phyloP scores from a whole-genome alignment of 2,113 vertebrate species.

The Pachypanchax playfairii region DNA sequence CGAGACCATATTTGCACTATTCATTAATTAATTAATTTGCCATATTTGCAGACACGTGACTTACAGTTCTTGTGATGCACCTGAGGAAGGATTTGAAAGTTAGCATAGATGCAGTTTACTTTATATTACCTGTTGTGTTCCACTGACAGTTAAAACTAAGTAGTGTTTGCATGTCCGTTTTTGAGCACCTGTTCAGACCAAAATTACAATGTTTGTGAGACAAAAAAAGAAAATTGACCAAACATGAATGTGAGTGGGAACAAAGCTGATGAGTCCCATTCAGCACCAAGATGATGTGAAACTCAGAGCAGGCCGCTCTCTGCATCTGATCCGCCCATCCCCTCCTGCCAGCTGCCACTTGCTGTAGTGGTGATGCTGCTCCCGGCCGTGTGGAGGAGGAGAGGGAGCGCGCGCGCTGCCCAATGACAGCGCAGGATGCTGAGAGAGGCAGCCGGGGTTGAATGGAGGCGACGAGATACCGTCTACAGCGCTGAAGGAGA shows the following conservation, averaged over 20 bases:
- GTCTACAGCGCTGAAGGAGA: conserved; percentile 70
- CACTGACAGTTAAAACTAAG: no score
- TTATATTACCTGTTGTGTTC: no score
- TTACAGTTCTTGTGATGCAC: no score
- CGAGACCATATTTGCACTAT: no score
- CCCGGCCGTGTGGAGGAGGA: conserved; percentile 67
- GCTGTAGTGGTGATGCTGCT: conserved; percentile 67
- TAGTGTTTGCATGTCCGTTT: no score
- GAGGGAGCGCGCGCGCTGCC: conserved; percentile 73
- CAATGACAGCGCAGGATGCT: conserved; percentile 81
- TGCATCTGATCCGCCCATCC: conserved; percentile 42
- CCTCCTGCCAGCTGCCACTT: conserved; percentile 67
- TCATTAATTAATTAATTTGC: no score
- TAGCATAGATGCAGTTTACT: no score
- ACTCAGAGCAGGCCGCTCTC: conserved; percentile 28
- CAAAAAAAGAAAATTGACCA: background rate
- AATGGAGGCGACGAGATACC: conserved; percentile 78
- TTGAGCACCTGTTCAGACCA: background rate
- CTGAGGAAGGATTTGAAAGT: no score
- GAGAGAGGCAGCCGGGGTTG: conserved; percentile 70
- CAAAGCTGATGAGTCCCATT: conserved; percentile 15
- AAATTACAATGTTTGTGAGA: background rate
- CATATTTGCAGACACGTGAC: no score
- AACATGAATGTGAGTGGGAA: conserved; percentile 4
- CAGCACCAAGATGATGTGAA: conserved; percentile 32